Evolutionary conservation across 2,797 vertebrate genomes (phyloP), one percentile per base, ranked within the genome.

Genomic region (Euthynnus affinis): DNA sequence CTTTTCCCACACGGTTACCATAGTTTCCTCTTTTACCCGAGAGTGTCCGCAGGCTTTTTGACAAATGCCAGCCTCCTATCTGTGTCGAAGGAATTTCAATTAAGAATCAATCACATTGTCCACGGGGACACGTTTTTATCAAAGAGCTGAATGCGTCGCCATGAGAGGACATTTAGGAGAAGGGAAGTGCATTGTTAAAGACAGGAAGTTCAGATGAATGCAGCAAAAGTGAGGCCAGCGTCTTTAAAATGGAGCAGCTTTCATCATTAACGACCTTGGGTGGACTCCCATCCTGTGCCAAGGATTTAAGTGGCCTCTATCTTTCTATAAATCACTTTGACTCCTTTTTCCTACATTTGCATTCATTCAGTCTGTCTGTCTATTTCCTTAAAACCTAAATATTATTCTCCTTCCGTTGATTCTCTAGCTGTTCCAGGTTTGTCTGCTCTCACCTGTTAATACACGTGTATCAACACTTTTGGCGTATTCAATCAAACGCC

Each of bases 141-240:
- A 74, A 51, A 34, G 57, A 27, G 78, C 59, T 60, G 73, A 78
- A 77, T 49, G 79, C 53, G 7, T 18, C 48, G 23, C 25, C 15
- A 37, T 52, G 25, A 34, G 25, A 25, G 74, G 80, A 82, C 61
- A 75, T 9, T 13, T 4, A 44, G 53, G 46, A 55, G 62, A 23
- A 71, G 88, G 88, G 87, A 91, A 84, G 79, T 25, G 25, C 46
- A 88, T 85, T 90, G 89, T 91, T 92, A 76, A 32, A 76, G 81
- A 79, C 73, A 87, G 91, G 92, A 92, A 88, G 86, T 78, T 62
- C 9, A 63, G 66, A 84, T 74, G 76, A 71, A 79, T 66, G 81
- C 51, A 64, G 52, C 44, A 44, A 37, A 29, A 42, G 42, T 4
- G 32, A 78, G 52, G 56, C 55, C 68, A n/a, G 82, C 37, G 7